Evolutionary conservation across 2,888 invertebrate species (phyloP).

Genomic region (Mythimna pallens): DNA sequence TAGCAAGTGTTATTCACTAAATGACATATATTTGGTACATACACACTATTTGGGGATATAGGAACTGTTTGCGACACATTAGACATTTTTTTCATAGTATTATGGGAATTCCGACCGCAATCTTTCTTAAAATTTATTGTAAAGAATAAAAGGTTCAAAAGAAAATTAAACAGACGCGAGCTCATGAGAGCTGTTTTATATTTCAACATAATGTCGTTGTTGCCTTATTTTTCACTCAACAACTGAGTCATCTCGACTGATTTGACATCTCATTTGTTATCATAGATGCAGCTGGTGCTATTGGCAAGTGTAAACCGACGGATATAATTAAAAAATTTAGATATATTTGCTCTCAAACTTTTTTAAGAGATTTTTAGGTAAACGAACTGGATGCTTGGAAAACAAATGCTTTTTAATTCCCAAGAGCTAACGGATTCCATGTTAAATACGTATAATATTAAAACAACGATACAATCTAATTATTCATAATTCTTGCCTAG

Average conservation of each 20-base stretch:
- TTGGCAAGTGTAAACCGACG: slow-evolving; percentile 12
- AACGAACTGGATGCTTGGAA: slow-evolving; percentile 1
- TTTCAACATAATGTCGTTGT: slow-evolving; percentile 35
- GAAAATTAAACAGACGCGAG: slow-evolving; percentile 28
- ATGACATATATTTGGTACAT: background rate
- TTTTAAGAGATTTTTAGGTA: background rate
- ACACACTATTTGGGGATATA: slow-evolving; percentile 2
- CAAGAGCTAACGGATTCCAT: slow-evolving; percentile 36
- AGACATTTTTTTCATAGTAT: slow-evolving; percentile 26
- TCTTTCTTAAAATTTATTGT: slow-evolving; percentile 23
- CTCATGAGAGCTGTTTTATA: slow-evolving; percentile 30
- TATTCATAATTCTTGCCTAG: slow-evolving; percentile 39
- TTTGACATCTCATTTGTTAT: slow-evolving; percentile 57
- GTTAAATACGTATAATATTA: slow-evolving; percentile 17
- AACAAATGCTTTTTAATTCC: slow-evolving; percentile 6
- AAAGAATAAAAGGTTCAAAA: slow-evolving; percentile 14
- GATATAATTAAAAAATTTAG: background rate
- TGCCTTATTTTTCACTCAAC: slow-evolving; percentile 49
- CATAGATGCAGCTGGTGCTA: slow-evolving; percentile 44
- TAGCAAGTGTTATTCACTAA: background rate
- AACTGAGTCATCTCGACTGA: slow-evolving; percentile 45
- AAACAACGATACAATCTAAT: slow-evolving; percentile 37
- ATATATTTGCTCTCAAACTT: background rate
- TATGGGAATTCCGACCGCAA: slow-evolving; percentile 32
- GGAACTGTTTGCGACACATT: background rate